These are phyloP conservation scores for Venusia cambrica DNA, from an alignment of 2,888 invertebrate species.

Conservation along the genomic window DNA sequence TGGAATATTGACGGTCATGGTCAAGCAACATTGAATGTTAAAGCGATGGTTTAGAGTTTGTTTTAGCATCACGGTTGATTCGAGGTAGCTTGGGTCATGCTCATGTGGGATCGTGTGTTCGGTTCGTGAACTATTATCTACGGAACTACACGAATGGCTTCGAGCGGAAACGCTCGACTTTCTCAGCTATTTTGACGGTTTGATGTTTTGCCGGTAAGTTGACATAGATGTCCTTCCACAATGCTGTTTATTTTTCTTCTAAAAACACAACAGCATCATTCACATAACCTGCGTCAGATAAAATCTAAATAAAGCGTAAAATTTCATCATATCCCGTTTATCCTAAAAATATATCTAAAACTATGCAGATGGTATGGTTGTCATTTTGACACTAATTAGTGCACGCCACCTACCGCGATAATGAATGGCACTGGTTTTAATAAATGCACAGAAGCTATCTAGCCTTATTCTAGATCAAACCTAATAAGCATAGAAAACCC, in stretches of 20 bases:
- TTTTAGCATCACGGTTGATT: neutral
- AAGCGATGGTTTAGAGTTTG: conserved; percentile 4
- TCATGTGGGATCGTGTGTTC: conserved; percentile 42
- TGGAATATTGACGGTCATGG: neutral
- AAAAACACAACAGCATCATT: no score
- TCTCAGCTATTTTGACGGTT: conserved; percentile 46
- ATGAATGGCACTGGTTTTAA: conserved; percentile 6
- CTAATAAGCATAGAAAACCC: conserved; percentile 14
- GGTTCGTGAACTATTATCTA: conserved; percentile 56
- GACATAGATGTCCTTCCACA: no score
- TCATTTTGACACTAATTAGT: conserved; percentile 6
- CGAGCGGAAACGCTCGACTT: conserved; percentile 44
- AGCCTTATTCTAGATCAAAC: conserved; percentile 18
- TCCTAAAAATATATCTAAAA: no score
- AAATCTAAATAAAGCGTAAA: no score
- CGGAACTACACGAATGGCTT: conserved; percentile 58
- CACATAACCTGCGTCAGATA: no score
- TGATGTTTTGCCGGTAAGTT: conserved; percentile 31
- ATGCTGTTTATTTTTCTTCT: no score
- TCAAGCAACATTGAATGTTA: conserved; percentile 1
- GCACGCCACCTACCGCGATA: conserved; percentile 11
- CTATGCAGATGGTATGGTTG: no score
- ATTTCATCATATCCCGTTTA: no score
- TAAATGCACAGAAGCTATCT: conserved; percentile 12
- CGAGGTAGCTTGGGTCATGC: conserved; percentile 3